A percentile compares a stretch with the other conserved stretches of the same genome.
Evolutionary conservation across 2,113 vertebrate genomes (phyloP).

Genomic region (Zeus faber): DNA sequence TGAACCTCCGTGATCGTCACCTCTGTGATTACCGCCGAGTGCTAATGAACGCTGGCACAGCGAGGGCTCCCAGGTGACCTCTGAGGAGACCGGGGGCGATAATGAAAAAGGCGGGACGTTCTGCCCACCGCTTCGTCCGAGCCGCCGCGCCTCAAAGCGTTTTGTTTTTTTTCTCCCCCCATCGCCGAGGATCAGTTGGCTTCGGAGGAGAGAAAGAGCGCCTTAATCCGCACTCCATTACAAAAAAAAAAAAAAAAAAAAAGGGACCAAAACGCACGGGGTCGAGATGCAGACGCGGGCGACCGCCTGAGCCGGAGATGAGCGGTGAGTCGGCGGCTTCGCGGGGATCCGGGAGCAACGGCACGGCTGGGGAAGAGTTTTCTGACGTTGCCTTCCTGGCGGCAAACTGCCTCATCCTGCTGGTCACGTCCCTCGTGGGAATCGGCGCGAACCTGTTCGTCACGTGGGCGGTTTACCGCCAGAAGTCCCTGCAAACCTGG

Average conservation of each 20-base stretch:
- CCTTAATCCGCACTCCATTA: background rate
- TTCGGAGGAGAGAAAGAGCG: background rate
- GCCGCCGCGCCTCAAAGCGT: too few species aligned
- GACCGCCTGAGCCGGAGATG: constrained; percentile 55
- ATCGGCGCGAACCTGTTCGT: constrained; percentile 71
- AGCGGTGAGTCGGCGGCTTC: constrained; percentile 14
- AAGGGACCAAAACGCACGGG: too few species aligned
- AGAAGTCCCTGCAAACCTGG: constrained; percentile 67
- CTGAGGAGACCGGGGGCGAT: constrained; percentile 58
- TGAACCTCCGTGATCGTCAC: constrained; percentile 32
- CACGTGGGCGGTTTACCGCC: constrained; percentile 63
- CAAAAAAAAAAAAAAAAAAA: background rate
- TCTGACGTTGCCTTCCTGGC: constrained; percentile 39
- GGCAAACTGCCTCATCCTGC: constrained; percentile 61
- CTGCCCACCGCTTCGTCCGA: too few species aligned
- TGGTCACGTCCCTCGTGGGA: constrained; percentile 59
- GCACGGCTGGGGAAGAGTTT: constrained; percentile 38
- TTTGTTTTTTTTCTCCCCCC: constrained; percentile 28
- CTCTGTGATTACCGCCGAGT: constrained; percentile 46
- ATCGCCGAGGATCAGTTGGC: background rate
- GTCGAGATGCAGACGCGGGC: constrained; percentile 19
- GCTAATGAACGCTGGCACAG: constrained; percentile 59
- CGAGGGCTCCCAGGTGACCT: constrained; percentile 59
- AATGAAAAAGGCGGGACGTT: constrained; percentile 69
- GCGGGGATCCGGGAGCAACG: constrained; percentile 44